These are phyloP conservation scores for Trogon surrucura DNA, from an alignment of 2,113 vertebrate species.

Conservation along the genomic window DNA sequence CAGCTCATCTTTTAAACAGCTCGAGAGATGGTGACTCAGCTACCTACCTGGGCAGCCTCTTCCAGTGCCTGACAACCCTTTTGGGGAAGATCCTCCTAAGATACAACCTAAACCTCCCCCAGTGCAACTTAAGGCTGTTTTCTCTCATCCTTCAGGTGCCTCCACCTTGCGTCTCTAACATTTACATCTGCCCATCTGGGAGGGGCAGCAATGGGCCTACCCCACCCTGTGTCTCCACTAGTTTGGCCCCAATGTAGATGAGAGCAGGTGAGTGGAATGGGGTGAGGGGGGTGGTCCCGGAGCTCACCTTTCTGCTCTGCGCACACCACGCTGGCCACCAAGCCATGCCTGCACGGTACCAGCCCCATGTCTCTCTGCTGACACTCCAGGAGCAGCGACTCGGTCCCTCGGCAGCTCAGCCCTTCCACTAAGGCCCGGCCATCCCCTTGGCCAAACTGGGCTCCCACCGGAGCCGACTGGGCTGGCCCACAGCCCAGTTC, in stretches of 20 bases:
- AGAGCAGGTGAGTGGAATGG: accelerated
- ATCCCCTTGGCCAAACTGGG: accelerated
- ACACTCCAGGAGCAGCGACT: constrained; percentile 18
- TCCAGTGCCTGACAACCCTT: too few relatives aligned
- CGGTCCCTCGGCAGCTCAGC: background rate
- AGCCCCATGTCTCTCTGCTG: background rate
- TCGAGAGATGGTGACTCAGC: too few relatives aligned
- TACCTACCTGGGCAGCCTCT: too few relatives aligned
- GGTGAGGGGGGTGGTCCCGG: accelerated
- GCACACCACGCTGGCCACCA: background rate
- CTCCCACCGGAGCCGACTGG: accelerated
- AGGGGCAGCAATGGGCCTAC: background rate
- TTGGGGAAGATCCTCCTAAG: too few relatives aligned
- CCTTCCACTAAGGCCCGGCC: background rate
- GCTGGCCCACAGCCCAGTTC: constrained; percentile 37
- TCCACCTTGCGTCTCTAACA: too few relatives aligned
- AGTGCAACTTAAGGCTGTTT: too few relatives aligned
- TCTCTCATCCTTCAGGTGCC: background rate
- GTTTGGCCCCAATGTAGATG: accelerated
- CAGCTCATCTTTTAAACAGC: too few relatives aligned
- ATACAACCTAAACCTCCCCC: too few relatives aligned
- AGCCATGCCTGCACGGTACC: background rate
- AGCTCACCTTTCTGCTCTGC: background rate
- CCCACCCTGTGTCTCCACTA: background rate
- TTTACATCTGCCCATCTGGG: background rate